Base-by-base conservation (phyloP, 2,888 invertebrate genomes). In the Lissonota sp. region DNA sequence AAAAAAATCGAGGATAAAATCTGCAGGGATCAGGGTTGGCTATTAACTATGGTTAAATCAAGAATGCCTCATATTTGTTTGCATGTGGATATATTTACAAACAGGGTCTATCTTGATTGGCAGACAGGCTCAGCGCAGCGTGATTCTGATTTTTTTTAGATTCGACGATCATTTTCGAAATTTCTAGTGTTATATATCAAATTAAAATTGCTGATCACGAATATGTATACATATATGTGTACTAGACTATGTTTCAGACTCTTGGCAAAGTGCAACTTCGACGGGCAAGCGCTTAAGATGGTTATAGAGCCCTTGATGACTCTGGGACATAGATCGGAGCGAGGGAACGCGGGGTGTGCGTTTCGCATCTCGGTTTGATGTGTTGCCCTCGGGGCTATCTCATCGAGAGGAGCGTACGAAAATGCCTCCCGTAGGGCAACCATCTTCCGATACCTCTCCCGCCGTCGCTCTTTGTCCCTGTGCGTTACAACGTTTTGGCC, bases 391-490 rank as follows among this genome's bases (percentile, higher is more conserved):
- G 51, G 69, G 69, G 26, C 26, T n/a, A n/a, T 26, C 69, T 62
- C 75, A 55, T 51, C 60, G 12, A 62, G 44, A 72, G 44, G 8
- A 62, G 44, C 67, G 44, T 57, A 62, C 72, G 67, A 75, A 64
- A 76, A 77, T 77, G 57, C 70, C 74, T 83, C 70, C 89, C 84
- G 82, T 86, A 75, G 87, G 67, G 86, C 85, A 84, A 85, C 87
- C 79, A 62, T 79, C 64, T 74, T 44, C 58, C 78, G 60, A 75
- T 88, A 87, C 88, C 88, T 84, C 88, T 84, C 87, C 88, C 80
- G 88, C 88, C 79, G 88, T 82, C 84, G 89, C 83, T 89, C 90
- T 87, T 90, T 89, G 88, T 90, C 88, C 89, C 87, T 88, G 86
- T 89, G 57, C 26, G 26, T 46, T 66, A 78, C 55, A 79, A 62